These are phyloP conservation scores for Medauroidea extradentata DNA, from an alignment of 1,140 invertebrate species.

Conservation along the genomic window DNA sequence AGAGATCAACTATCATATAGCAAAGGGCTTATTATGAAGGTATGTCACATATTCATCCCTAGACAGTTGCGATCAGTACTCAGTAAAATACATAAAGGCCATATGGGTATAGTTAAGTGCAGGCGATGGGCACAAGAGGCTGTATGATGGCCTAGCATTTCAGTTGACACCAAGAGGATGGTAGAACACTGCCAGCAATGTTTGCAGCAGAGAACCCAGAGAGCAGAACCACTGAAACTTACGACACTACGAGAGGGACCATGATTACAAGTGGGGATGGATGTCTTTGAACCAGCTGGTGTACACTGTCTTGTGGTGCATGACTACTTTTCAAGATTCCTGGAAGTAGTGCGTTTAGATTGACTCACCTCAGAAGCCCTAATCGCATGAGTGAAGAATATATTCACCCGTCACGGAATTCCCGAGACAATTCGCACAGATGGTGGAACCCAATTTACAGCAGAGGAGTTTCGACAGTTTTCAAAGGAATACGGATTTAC, in stretches of 20 bases:
- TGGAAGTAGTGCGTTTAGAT: constrained; percentile 13
- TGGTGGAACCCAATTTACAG: constrained; percentile 27
- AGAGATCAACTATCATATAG: neutral
- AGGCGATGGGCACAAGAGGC: neutral
- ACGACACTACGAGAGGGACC: constrained; percentile 19
- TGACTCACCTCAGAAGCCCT: constrained; percentile 12
- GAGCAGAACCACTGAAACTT: constrained; percentile 19
- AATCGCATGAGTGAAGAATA: constrained; percentile 11
- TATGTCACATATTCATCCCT: neutral
- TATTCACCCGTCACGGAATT: constrained; percentile 20
- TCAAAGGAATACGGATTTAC: constrained; percentile 36
- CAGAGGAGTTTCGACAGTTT: constrained; percentile 36
- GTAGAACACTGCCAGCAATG: neutral
- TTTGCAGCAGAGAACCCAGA: neutral
- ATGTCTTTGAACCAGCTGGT: constrained; percentile 13
- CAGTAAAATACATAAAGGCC: neutral
- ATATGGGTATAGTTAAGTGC: neutral
- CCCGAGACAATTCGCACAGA: constrained; percentile 36
- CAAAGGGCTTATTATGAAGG: neutral
- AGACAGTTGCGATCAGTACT: neutral
- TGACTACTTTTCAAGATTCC: constrained; percentile 25
- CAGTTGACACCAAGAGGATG: neutral
- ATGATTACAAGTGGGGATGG: constrained; percentile 21
- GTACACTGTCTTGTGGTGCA: constrained; percentile 11
- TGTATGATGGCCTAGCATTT: neutral